These are phyloP conservation scores for Holacanthus passer DNA, from an alignment of 2,113 vertebrate species.

Conservation along the genomic window DNA sequence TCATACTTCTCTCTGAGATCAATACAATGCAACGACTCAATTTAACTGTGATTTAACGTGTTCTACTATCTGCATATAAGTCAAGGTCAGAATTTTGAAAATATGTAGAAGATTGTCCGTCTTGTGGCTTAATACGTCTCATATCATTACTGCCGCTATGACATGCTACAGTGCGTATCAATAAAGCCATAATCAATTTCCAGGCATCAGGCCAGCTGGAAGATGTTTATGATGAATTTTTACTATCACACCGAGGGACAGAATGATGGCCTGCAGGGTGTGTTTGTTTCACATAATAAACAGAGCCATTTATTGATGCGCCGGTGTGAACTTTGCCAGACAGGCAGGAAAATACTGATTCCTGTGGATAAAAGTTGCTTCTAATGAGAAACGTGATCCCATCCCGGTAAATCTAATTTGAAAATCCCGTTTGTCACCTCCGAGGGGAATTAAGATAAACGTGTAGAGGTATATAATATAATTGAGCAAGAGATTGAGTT, in stretches of 20 bases:
- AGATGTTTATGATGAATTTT: constrained; percentile 70
- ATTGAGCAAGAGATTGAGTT: constrained; percentile 30
- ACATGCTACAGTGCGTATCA: constrained; percentile 51
- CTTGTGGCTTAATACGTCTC: constrained; percentile 20
- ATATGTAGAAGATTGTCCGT: constrained; percentile 17
- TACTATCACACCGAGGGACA: constrained; percentile 48
- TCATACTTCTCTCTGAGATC: constrained; percentile 19
- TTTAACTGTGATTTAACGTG: background rate
- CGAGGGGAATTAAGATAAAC: constrained; percentile 14
- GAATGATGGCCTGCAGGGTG: constrained; percentile 59
- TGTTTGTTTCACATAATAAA: constrained; percentile 64
- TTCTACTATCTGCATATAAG: background rate
- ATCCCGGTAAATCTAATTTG: constrained; percentile 41
- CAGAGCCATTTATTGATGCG: constrained; percentile 64
- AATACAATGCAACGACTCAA: constrained; percentile 23
- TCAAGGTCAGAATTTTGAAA: constrained; percentile 47
- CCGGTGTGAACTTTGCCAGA: constrained; percentile 47
- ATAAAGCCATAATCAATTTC: constrained; percentile 69
- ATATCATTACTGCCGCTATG: constrained; percentile 25
- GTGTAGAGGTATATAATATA: background rate
- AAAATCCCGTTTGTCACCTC: constrained; percentile 25
- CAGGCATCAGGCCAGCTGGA: constrained; percentile 57
- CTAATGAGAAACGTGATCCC: constrained; percentile 67
- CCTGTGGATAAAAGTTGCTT: constrained; percentile 10
- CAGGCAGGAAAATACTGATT: constrained; percentile 36